Evolutionary conservation across 2,888 invertebrate genomes (phyloP).

Genomic region (Baccha elongata): DNA sequence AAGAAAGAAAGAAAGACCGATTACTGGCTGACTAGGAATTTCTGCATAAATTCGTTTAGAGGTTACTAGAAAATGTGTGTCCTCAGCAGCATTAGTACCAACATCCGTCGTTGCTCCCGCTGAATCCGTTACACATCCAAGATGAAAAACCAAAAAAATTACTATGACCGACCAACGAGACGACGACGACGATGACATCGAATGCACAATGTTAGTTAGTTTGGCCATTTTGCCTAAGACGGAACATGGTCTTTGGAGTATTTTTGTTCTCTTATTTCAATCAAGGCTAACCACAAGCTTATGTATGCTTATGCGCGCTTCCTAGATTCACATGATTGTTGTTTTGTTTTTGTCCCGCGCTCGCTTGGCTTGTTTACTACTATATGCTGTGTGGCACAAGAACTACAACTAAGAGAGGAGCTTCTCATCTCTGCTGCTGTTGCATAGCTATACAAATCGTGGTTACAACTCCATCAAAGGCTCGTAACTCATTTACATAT

Average conservation of each 20-base stretch:
- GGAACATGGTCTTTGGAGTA: slow-evolving; percentile 63
- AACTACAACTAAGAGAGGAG: slow-evolving; percentile 10
- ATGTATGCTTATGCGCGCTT: slow-evolving; percentile 71
- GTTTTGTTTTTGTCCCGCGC: slow-evolving; percentile 36
- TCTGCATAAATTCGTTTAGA: slow-evolving; percentile 61
- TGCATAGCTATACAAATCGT: slow-evolving; percentile 69
- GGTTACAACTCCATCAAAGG: slow-evolving; percentile 74
- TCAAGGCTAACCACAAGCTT: slow-evolving; percentile 68
- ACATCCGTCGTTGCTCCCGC: slow-evolving; percentile 59
- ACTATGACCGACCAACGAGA: not conserved
- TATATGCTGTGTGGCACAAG: slow-evolving; percentile 18
- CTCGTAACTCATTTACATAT: slow-evolving; percentile 74
- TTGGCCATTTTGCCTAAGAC: slow-evolving; percentile 68
- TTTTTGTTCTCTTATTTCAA: slow-evolving; percentile 72
- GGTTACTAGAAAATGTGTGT: slow-evolving; percentile 65
- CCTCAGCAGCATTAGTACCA: slow-evolving; percentile 56
- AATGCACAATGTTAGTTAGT: slow-evolving; percentile 44
- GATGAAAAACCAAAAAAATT: slow-evolving; percentile 3
- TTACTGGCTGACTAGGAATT: slow-evolving; percentile 6
- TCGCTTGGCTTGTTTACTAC: slow-evolving; percentile 61
- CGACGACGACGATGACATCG: slow-evolving; percentile 27
- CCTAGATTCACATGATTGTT: slow-evolving; percentile 74
- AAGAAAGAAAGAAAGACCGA: slow-evolving; percentile 3
- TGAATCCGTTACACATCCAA: slow-evolving; percentile 68
- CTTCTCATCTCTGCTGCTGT: slow-evolving; percentile 39